phyloP scores from a whole-genome alignment of 2,888 invertebrate genomes.

The Zonitis immaculata region DNA sequence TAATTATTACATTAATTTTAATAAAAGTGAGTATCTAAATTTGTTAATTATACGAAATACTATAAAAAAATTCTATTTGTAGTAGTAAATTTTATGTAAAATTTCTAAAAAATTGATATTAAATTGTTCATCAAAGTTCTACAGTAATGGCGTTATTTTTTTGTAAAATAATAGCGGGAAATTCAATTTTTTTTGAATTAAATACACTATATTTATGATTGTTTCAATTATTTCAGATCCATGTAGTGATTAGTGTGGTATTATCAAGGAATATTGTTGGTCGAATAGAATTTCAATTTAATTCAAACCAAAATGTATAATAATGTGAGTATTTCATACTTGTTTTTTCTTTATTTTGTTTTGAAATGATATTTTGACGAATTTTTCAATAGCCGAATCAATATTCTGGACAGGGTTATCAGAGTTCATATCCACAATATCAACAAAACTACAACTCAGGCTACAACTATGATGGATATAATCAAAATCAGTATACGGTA shows the following conservation, averaged over 20 bases:
- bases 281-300: slow-evolving; percentile 14
- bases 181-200: not conserved
- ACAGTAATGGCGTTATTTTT: not conserved
- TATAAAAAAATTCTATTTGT: not conserved
- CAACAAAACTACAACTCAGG: slow-evolving; percentile 28
- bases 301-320: slow-evolving; percentile 25
- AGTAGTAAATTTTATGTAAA: not conserved
- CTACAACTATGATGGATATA: slow-evolving; percentile 33
- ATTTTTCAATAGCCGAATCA: slow-evolving; percentile 22
- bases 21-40: not conserved
- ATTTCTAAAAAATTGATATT: not conserved
- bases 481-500: slow-evolving; percentile 24
- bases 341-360: slow-evolving; percentile 6
- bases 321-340: slow-evolving; percentile 23
- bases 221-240: too few relatives aligned
- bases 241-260: not conserved
- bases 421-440: slow-evolving; percentile 31
- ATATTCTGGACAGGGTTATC: slow-evolving; percentile 31
- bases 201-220: too few relatives aligned
- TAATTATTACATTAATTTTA: not conserved
- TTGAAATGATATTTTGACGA: not conserved
- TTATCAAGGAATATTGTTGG: slow-evolving; percentile 4
- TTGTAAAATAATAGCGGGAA: not conserved
- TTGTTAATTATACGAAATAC: not conserved
- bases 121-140: not conserved